Conservation (phyloP, 2,888 invertebrate species). For the Patella pellucida region DNA sequence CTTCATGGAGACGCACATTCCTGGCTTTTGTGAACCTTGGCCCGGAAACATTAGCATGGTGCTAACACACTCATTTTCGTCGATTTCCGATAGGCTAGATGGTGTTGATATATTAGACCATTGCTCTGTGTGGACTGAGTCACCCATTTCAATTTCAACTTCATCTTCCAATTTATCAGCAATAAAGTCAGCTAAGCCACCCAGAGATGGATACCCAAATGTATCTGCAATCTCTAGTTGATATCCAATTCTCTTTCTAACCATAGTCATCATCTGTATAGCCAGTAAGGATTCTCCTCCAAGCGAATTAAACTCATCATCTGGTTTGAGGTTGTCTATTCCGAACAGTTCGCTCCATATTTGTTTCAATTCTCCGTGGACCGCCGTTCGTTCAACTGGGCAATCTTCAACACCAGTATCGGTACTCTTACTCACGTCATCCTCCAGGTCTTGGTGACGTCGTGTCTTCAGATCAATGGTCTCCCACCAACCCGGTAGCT, state of each 20-base stretch:
- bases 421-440: not conserved
- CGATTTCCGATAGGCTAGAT: not conserved
- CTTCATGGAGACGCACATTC: slow-evolving; percentile 3
- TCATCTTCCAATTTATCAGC: not conserved
- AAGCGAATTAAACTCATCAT: slow-evolving; percentile 20
- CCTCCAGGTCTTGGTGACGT: not conserved
- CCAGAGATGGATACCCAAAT: slow-evolving; percentile 20
- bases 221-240: slow-evolving; percentile 25
- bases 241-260: slow-evolving; percentile 21
- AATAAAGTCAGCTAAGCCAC: slow-evolving; percentile 9
- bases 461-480: slow-evolving; percentile 1
- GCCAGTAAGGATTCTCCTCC: slow-evolving; percentile 25
- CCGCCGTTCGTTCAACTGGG: not conserved
- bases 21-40: slow-evolving; percentile 4
- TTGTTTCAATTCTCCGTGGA: slow-evolving; percentile 18
- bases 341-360: slow-evolving; percentile 24
- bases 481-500: slow-evolving; percentile 5
- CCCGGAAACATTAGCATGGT: not conserved
- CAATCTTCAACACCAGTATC: slow-evolving; percentile 3
- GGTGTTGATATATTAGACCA: not conserved
- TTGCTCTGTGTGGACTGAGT: not conserved
- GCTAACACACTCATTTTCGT: not conserved
- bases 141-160: not conserved
- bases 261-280: slow-evolving; percentile 24
- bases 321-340: slow-evolving; percentile 16